phyloP scores from a whole-genome alignment of 2,113 vertebrate genomes.

The Dasyprocta punctata region DNA sequence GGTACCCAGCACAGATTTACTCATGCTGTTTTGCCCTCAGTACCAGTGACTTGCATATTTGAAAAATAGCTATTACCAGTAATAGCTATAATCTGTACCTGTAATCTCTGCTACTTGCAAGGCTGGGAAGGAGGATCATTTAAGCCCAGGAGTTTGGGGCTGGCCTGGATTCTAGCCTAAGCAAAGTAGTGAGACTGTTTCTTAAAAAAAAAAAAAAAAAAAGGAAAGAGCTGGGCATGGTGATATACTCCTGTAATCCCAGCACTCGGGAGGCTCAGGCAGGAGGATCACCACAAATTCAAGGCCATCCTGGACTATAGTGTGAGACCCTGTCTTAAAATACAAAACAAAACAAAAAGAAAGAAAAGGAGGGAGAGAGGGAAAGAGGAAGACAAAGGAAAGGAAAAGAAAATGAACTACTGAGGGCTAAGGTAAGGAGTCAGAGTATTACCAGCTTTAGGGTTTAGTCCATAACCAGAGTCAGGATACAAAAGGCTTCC shows the following conservation, averaged over 20 bases:
- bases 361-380: background rate
- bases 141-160: background rate
- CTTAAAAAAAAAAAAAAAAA: background rate
- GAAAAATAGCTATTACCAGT: slow-evolving; percentile 29
- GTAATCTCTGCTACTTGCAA: background rate
- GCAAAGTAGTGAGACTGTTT: background rate
- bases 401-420: background rate
- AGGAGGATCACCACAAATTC: no score
- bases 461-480: slow-evolving; percentile 22
- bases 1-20: background rate
- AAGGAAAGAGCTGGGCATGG: background rate
- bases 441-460: background rate
- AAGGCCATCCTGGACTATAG: no score
- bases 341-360: no score
- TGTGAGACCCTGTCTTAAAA: background rate
- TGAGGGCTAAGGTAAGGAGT: background rate
- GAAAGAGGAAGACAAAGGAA: background rate
- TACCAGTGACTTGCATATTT: slow-evolving; percentile 7
- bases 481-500: background rate
- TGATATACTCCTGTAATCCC: no score
- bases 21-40: background rate
- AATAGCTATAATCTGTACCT: no score
- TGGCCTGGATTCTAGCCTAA: background rate
- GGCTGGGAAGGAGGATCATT: background rate
- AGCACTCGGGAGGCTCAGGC: no score